These are phyloP conservation scores for Aleiodes sp. DNA, from an alignment of 1,140 invertebrate genomes.

Conservation along the genomic window DNA sequence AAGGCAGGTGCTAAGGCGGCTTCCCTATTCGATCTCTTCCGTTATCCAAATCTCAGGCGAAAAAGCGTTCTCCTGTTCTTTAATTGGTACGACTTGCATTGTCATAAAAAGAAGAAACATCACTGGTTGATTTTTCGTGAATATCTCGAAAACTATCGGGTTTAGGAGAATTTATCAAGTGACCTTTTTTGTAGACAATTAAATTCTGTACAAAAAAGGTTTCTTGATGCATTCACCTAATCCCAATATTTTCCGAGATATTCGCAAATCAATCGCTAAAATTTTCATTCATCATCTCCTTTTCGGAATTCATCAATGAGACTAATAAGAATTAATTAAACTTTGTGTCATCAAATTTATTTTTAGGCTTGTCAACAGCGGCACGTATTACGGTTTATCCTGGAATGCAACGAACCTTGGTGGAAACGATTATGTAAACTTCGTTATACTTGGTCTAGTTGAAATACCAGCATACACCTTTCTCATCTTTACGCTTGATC, in stretches of 20 bases:
- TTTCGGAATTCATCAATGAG: too few species aligned
- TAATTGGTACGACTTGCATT: conserved; percentile 70
- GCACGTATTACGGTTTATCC: conserved; percentile 84
- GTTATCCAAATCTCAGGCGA: conserved; percentile 75
- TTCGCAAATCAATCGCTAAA: too few species aligned
- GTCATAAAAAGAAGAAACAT: not conserved
- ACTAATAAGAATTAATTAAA: conserved; percentile 10
- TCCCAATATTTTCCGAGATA: too few species aligned
- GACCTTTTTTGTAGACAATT: too few species aligned
- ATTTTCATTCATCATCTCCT: too few species aligned
- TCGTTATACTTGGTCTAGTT: conserved; percentile 78
- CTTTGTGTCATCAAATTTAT: conserved; percentile 22
- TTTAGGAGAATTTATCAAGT: too few species aligned
- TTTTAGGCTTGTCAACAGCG: conserved; percentile 78
- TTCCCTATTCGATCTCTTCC: conserved; percentile 75
- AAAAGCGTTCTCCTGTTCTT: conserved; percentile 81
- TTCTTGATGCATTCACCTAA: too few species aligned
- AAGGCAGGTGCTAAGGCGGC: conserved; percentile 63
- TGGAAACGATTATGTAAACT: conserved; percentile 79
- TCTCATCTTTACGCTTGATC: conserved; percentile 75
- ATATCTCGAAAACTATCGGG: too few species aligned
- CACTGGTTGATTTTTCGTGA: too few species aligned
- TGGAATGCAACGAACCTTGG: conserved; percentile 81
- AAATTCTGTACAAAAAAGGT: too few species aligned
- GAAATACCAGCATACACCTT: conserved; percentile 81